A percentile compares a stretch with the other conserved stretches of the same genome.
phyloP scores from a whole-genome alignment of 2,113 vertebrate genomes.

The Sakesphorus luctuosus region DNA sequence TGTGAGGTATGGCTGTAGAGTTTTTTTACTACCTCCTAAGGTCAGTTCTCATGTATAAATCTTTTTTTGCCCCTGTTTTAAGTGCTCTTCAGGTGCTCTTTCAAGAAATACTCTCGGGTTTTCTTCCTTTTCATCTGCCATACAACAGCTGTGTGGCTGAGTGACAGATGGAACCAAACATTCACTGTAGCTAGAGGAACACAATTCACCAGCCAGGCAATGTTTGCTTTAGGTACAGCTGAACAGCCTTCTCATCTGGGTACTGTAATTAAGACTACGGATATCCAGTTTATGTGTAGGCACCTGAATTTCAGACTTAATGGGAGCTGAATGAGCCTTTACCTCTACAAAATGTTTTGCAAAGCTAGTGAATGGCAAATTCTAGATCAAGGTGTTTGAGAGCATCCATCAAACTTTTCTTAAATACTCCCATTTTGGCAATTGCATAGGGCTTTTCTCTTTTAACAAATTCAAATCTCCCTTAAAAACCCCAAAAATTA shows the following conservation, averaged over 20 bases:
- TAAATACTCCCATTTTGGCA: not conserved
- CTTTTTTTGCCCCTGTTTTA: not conserved
- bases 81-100: not conserved
- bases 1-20: not conserved
- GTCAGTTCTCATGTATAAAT: not conserved
- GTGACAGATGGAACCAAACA: not conserved
- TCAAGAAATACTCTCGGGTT: not conserved
- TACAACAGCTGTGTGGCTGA: not conserved
- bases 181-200: not conserved
- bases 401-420: not conserved
- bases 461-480: not conserved
- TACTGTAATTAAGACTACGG: not conserved
- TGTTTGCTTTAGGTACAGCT: not conserved
- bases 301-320: not conserved
- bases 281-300: not conserved
- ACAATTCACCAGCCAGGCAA: not conserved
- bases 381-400: not conserved
- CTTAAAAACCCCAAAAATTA: not conserved
- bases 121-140: not conserved
- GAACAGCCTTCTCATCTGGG: not conserved
- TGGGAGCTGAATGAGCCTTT: not conserved
- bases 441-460: not conserved
- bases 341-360: not conserved
- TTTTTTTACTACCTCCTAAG: not conserved
- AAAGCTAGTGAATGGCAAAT: not conserved